These are phyloP conservation scores for Chascanopsetta lugubris DNA, from an alignment of 2,113 vertebrate species.

Conservation along the genomic window DNA sequence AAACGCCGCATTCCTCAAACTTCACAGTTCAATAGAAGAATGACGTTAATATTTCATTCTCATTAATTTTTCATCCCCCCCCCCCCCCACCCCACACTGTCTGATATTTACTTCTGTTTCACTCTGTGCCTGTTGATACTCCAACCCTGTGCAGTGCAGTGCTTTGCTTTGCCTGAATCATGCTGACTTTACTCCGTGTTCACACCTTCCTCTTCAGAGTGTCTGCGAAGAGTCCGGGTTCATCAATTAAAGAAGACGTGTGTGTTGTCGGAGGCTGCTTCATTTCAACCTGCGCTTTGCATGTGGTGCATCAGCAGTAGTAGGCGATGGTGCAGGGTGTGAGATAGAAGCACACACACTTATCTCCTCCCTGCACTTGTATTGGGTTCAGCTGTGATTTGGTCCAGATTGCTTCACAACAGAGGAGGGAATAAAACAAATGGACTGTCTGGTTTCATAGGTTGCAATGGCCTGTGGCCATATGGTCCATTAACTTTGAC, in stretches of 20 bases:
- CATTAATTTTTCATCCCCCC: conserved; percentile 79
- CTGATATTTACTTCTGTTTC: conserved; percentile 51
- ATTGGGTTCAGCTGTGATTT: conserved; percentile 67
- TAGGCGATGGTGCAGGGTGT: conserved; percentile 20
- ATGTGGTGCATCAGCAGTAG: conserved; percentile 42
- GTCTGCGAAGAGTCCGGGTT: conserved; percentile 18
- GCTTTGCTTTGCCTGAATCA: conserved; percentile 17
- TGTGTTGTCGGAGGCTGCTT: conserved; percentile 9
- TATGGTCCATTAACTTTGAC: conserved; percentile 44
- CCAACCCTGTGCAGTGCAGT: conserved; percentile 18
- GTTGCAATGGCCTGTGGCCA: conserved; percentile 21
- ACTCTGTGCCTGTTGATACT: conserved; percentile 18
- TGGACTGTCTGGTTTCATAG: conserved; percentile 42
- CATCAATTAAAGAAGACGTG: conserved; percentile 37
- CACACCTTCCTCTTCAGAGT: conserved; percentile 1
- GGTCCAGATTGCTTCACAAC: conserved; percentile 61
- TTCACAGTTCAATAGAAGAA: conserved; percentile 64
- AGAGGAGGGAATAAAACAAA: conserved; percentile 33
- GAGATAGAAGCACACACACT: conserved; percentile 33
- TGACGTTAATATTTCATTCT: conserved; percentile 71
- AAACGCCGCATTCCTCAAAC: conserved; percentile 53
- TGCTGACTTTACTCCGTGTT: not conserved
- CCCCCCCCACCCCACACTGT: conserved; percentile 59
- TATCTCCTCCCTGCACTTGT: conserved; percentile 71
- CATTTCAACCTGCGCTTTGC: conserved; percentile 21